These are phyloP conservation scores for Ichneumon xanthorius DNA, from an alignment of 2,888 invertebrate species.

Conservation along the genomic window DNA sequence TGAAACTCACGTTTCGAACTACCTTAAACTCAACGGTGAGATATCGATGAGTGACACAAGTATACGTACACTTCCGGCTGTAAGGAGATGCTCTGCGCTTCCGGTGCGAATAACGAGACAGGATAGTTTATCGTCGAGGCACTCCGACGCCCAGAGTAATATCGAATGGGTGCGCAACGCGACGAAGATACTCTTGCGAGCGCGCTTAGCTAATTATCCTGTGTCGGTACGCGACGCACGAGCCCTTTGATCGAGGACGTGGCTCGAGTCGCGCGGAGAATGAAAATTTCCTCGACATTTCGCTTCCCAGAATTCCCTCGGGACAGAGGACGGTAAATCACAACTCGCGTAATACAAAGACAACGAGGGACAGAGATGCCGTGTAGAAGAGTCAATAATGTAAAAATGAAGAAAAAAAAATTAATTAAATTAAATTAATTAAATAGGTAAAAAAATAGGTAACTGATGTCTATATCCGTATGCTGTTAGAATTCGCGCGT, in stretches of 20 bases:
- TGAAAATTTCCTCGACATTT: slow-evolving; percentile 16
- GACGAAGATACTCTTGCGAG: slow-evolving; percentile 25
- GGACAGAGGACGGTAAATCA: slow-evolving; percentile 19
- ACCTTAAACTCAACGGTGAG: not conserved
- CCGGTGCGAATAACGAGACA: not conserved
- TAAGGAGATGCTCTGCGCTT: not conserved
- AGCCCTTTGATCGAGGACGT: slow-evolving; percentile 42
- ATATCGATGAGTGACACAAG: slow-evolving; percentile 11
- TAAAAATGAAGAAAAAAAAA: slow-evolving; percentile 28
- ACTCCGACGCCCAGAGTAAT: slow-evolving; percentile 11
- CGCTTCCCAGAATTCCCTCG: not conserved
- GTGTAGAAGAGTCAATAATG: slow-evolving; percentile 55
- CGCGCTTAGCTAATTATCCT: slow-evolving; percentile 31
- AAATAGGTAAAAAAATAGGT: slow-evolving; percentile 3
- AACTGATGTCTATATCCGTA: slow-evolving; percentile 26
- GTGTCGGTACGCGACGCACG: slow-evolving; percentile 1
- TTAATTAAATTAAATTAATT: not conserved
- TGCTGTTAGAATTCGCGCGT: slow-evolving; percentile 16
- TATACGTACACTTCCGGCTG: not conserved
- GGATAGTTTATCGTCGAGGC: slow-evolving; percentile 12
- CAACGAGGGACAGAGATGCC: slow-evolving; percentile 48
- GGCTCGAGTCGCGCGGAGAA: slow-evolving; percentile 37
- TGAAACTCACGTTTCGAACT: too few species aligned
- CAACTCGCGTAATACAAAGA: slow-evolving; percentile 42
- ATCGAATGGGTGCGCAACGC: slow-evolving; percentile 37